Percentiles rank a stretch among this genome's conserved stretches.
phyloP scores from a whole-genome alignment of 2,888 invertebrate genomes.

The Leucophenga montana region DNA sequence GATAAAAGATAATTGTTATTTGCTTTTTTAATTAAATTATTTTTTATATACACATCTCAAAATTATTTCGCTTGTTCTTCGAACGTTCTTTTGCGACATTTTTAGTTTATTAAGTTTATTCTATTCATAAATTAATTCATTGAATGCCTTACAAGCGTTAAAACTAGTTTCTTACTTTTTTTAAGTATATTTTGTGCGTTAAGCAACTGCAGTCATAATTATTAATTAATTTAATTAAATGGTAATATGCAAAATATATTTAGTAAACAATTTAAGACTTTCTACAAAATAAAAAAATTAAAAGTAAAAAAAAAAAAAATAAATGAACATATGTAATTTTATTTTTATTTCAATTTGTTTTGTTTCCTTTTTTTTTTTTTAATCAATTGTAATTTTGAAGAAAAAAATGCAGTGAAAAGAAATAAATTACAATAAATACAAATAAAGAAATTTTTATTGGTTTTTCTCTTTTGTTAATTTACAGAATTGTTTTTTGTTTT shows the following conservation, averaged over 20 bases:
- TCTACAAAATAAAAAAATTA: background rate
- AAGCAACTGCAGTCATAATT: slow-evolving; percentile 67
- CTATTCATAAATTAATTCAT: too few species aligned
- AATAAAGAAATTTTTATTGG: slow-evolving; percentile 51
- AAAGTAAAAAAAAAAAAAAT: background rate
- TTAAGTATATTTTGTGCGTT: slow-evolving; percentile 32
- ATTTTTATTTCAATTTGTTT: slow-evolving; percentile 29
- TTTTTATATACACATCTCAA: too few species aligned
- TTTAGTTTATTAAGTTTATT: too few species aligned
- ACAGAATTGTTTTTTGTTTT: slow-evolving; percentile 39
- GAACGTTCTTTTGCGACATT: too few species aligned
- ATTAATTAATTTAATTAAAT: slow-evolving; percentile 58
- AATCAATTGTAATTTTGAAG: slow-evolving; percentile 42
- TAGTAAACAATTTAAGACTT: slow-evolving; percentile 3
- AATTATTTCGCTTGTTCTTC: too few species aligned
- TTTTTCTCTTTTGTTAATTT: slow-evolving; percentile 26
- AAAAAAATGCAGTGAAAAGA: too few species aligned
- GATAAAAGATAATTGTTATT: too few species aligned
- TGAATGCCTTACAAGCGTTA: background rate
- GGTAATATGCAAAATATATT: slow-evolving; percentile 2
- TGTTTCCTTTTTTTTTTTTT: slow-evolving; percentile 48
- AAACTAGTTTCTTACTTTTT: background rate
- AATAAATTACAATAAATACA: slow-evolving; percentile 49
- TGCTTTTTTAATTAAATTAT: too few species aligned
- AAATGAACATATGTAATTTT: background rate